Evolutionary conservation across 2,113 vertebrate genomes (phyloP).

Genomic region (Forbesichthys papilliferus): DNA sequence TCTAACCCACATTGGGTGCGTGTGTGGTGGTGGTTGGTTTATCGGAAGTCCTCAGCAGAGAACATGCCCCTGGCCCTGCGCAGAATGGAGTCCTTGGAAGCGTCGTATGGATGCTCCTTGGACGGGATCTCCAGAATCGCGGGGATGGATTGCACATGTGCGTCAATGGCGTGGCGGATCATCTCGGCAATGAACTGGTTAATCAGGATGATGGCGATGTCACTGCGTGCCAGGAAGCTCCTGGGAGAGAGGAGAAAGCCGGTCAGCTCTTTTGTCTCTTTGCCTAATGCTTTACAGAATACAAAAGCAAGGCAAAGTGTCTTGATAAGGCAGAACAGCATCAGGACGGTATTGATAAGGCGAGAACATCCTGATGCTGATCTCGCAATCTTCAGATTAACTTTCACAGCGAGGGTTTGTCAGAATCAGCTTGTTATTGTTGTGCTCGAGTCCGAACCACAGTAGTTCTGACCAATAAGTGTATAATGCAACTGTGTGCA

Average conservation of each 20-base stretch:
- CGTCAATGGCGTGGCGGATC: constrained; percentile 92
- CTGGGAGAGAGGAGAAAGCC: constrained; percentile 58
- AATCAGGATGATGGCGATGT: constrained; percentile 95
- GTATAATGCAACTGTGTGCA: too few species aligned
- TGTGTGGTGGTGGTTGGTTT: constrained; percentile 32
- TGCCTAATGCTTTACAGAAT: too few species aligned
- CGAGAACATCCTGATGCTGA: too few species aligned
- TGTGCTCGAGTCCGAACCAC: too few species aligned
- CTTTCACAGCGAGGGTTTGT: too few species aligned
- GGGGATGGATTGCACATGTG: constrained; percentile 86
- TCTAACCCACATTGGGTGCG: background rate
- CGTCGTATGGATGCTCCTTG: constrained; percentile 94
- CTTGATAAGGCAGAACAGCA: too few species aligned
- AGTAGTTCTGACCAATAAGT: too few species aligned
- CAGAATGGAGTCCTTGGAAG: constrained; percentile 92
- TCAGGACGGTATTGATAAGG: too few species aligned
- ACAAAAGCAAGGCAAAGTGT: too few species aligned
- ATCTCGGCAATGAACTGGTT: constrained; percentile 96
- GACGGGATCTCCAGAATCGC: constrained; percentile 94
- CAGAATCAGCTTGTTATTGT: too few species aligned
- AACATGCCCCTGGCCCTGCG: constrained; percentile 94
- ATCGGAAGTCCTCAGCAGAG: constrained; percentile 89
- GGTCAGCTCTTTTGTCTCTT: background rate
- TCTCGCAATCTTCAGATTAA: too few species aligned
- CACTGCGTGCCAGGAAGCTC: constrained; percentile 87